Conservation (phyloP, 2,797 vertebrate genomes). For the Clamator glandarius region DNA sequence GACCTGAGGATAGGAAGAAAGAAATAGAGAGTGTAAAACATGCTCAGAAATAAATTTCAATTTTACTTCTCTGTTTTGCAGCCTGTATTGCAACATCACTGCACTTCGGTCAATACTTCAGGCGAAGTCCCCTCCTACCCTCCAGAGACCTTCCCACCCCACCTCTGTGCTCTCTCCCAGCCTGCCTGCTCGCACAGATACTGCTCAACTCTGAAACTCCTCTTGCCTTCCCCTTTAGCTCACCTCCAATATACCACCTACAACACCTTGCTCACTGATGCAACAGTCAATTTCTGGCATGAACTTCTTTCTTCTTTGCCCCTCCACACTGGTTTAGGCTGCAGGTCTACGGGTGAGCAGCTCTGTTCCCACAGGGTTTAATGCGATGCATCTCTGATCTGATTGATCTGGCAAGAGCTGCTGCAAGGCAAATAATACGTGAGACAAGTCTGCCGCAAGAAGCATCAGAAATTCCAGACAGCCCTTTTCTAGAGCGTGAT, state of each 20-base stretch:
- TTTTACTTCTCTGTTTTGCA: slow-evolving; percentile 40
- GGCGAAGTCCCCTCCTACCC: background rate
- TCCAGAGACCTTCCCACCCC: background rate
- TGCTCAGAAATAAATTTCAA: slow-evolving; percentile 5
- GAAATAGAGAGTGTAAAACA: background rate
- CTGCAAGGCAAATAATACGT: background rate
- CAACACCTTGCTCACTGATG: background rate
- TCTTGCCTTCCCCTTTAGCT: background rate
- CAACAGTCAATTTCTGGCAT: background rate
- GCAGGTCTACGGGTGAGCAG: background rate
- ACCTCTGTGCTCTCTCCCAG: background rate
- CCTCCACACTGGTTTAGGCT: fast-evolving
- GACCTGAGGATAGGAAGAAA: background rate
- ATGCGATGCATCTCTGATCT: background rate
- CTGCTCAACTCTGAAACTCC: background rate
- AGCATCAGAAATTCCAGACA: background rate
- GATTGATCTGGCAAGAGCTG: background rate
- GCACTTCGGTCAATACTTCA: background rate
- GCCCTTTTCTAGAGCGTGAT: background rate
- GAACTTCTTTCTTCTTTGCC: background rate
- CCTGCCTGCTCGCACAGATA: background rate
- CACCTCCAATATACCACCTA: fast-evolving
- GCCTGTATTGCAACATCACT: slow-evolving; percentile 20
- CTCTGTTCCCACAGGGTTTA: background rate
- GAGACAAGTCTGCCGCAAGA: background rate